Base-by-base conservation (phyloP, 2,113 vertebrate genomes). In the Sarotherodon lohbergeri region DNA sequence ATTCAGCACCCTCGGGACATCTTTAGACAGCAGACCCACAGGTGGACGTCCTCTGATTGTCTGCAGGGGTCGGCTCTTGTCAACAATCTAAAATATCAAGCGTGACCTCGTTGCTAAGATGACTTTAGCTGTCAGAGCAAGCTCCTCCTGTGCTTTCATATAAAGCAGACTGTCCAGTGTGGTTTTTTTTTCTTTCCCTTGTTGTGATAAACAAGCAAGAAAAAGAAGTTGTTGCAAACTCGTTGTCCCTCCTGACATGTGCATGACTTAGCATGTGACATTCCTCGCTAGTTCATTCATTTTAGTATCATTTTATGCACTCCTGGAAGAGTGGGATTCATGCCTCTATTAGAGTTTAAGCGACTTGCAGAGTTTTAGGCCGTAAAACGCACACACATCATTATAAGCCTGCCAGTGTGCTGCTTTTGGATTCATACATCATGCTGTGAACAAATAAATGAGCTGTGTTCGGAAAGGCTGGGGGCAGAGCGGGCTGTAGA, bases 21-120 rank as follows among this genome's bases (percentile, higher is more conserved):
- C 73, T 90, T 89, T 32, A 88, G 80, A 87, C 80, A 83, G 83
- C 88, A 85, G 81, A 80, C 46, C 86, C 83, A 91, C 91, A 91
- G 88, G 91, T 91, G 86, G 88, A 86, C 17, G 0, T 57, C 36
- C 71, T 76, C 39, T 66, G 24, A 39, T 84, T 84, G 78, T 83
- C 57, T 24, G 16, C 5, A 13, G 56, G 56, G 24, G 68, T 86
- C 66, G 13, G 22, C 68, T 66, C 27, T 85, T 7, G n/a, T n/a
- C 2, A 32, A 54, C 82, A 46, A 52, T 9, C 46, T 56, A 63
- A 85, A 73, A 78, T 22, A 52, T 88, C 14, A 52, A 83, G 81
- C 11, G 4, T 29, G 17, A 39, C 24, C 59, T 90, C 73, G 73
- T 52, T 85, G 56, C 79, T 19, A 41, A 83, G 8, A 43, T 81